Conservation (phyloP, 2,113 vertebrate species). For the Triplophysa tibetana region DNA sequence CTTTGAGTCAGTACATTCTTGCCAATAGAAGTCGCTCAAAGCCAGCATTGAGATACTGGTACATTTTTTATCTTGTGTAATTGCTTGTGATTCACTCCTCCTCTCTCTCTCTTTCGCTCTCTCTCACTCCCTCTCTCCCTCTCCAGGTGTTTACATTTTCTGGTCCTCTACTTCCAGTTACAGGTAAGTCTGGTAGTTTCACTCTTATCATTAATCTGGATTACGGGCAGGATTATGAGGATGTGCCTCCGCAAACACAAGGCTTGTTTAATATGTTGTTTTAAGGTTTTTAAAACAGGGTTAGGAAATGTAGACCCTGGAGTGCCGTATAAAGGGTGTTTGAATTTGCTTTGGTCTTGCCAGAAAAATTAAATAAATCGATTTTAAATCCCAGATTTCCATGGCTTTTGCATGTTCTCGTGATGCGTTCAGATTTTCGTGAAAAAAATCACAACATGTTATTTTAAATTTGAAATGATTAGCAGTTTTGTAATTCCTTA, state of each 20-base stretch:
- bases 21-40: slow-evolving; percentile 81
- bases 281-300: slow-evolving; percentile 18
- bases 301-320: slow-evolving; percentile 26
- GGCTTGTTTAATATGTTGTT: slow-evolving; percentile 13
- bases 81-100: slow-evolving; percentile 71
- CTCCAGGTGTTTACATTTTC: slow-evolving; percentile 80
- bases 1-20: slow-evolving; percentile 69
- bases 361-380: neutral
- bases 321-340: neutral
- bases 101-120: slow-evolving; percentile 54
- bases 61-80: slow-evolving; percentile 65
- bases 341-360: slow-evolving; percentile 7
- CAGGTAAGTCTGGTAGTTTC: slow-evolving; percentile 69
- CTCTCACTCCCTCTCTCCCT: slow-evolving; percentile 40
- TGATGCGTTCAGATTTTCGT: neutral
- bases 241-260: slow-evolving; percentile 24
- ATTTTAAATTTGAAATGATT: neutral
- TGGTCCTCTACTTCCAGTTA: slow-evolving; percentile 80
- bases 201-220: slow-evolving; percentile 21
- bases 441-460: neutral
- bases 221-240: slow-evolving; percentile 19
- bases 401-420: neutral
- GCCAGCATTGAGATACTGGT: slow-evolving; percentile 63
- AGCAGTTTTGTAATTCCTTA: neutral
- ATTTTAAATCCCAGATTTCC: neutral